Conservation (phyloP, 2,113 vertebrate species). For the Neodontobutis hainanensis region DNA sequence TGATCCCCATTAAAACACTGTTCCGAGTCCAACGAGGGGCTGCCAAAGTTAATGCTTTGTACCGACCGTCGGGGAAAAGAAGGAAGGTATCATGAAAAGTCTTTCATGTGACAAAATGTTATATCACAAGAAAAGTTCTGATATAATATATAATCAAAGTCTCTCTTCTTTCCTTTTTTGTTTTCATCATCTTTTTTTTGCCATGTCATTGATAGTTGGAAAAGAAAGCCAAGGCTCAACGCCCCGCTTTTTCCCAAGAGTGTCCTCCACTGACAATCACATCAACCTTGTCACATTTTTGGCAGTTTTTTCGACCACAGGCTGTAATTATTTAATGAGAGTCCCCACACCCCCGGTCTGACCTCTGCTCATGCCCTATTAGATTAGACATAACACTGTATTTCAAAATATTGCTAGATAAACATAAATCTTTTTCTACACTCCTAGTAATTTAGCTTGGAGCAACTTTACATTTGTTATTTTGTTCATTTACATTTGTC, state of each 20-base stretch:
- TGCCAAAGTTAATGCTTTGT: slow-evolving; percentile 38
- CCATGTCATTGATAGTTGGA: slow-evolving; percentile 36
- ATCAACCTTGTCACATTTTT: slow-evolving; percentile 44
- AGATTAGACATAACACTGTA: too few relatives aligned
- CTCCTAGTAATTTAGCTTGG: too few relatives aligned
- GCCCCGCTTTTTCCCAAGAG: slow-evolving; percentile 8
- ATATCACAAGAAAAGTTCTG: slow-evolving; percentile 39
- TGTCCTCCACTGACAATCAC: slow-evolving; percentile 38
- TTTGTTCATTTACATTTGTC: too few relatives aligned
- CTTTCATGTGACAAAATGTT: slow-evolving; percentile 50
- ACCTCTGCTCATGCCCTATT: slow-evolving; percentile 3
- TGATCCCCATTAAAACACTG: slow-evolving; percentile 56
- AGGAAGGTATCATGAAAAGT: slow-evolving; percentile 1
- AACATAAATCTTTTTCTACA: too few relatives aligned
- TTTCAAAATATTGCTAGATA: too few relatives aligned
- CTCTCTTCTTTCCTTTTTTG: slow-evolving; percentile 37
- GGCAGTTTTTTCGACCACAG: slow-evolving; percentile 37
- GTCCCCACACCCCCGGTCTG: slow-evolving; percentile 13
- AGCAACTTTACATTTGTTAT: too few relatives aligned
- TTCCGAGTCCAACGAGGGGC: slow-evolving; percentile 17
- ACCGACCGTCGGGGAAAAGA: slow-evolving; percentile 2
- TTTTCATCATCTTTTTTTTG: slow-evolving; percentile 37
- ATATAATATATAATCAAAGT: slow-evolving; percentile 47
- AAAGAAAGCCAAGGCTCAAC: slow-evolving; percentile 23
- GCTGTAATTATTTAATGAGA: slow-evolving; percentile 55